phyloP scores from a whole-genome alignment of 2,113 vertebrate species.

The Ceyx melanurus region DNA sequence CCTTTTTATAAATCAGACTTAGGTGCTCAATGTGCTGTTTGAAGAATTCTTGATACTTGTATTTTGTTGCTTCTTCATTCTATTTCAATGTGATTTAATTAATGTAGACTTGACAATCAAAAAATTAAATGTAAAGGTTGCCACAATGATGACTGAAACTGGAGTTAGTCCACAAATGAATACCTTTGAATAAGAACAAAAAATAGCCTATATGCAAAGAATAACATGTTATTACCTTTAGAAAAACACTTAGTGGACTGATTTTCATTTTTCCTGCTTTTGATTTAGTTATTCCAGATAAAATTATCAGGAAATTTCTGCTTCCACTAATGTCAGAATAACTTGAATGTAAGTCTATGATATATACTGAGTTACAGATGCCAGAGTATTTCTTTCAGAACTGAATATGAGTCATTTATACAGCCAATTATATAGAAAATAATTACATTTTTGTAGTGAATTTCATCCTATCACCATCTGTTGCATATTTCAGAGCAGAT shows the following conservation, averaged over 20 bases:
- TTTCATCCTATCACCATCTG: slow-evolving; percentile 24
- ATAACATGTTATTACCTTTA: not conserved
- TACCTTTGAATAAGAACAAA: not conserved
- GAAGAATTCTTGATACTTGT: not conserved
- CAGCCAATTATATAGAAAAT: not conserved
- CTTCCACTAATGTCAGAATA: not conserved
- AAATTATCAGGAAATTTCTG: not conserved
- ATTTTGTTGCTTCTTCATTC: not conserved
- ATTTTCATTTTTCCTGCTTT: not conserved
- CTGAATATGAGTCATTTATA: not conserved
- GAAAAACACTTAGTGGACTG: not conserved
- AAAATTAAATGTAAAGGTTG: not conserved
- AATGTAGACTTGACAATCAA: not conserved
- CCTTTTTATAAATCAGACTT: not conserved
- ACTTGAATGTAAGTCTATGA: not conserved
- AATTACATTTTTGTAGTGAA: not conserved
- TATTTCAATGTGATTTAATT: not conserved
- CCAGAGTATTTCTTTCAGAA: not conserved
- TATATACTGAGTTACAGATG: not conserved
- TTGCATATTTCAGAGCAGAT: not conserved
- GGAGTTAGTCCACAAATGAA: not conserved
- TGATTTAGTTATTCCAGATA: not conserved
- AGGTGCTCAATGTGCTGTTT: not conserved
- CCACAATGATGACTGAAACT: not conserved
- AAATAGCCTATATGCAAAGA: not conserved